Conservation (phyloP, 2,113 vertebrate genomes). For the Nettapus auritus region DNA sequence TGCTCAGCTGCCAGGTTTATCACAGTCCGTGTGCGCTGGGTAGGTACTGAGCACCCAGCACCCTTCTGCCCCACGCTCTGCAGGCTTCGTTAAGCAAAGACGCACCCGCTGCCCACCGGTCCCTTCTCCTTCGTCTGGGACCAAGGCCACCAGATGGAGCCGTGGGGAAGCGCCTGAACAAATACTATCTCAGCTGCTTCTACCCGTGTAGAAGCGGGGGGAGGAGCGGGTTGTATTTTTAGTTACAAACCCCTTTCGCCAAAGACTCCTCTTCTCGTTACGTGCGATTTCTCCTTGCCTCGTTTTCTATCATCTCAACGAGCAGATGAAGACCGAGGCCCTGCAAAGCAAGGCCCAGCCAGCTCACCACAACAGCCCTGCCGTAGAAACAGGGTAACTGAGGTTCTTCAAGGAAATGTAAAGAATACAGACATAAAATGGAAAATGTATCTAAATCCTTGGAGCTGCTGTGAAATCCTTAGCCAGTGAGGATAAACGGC, state of each 20-base stretch:
- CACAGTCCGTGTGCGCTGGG: background rate
- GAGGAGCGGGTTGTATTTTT: accelerated
- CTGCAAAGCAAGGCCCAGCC: background rate
- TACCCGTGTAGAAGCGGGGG: background rate
- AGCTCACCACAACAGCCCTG: background rate
- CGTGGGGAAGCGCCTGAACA: background rate
- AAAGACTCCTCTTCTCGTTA: accelerated
- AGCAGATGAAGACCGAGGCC: background rate
- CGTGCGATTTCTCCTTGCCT: background rate
- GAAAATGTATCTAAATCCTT: background rate
- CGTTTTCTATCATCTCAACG: too few species aligned
- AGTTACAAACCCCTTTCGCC: accelerated
- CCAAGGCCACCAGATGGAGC: background rate
- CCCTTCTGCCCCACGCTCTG: too few species aligned
- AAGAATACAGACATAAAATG: background rate
- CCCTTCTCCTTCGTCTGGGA: too few species aligned
- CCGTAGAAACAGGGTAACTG: background rate
- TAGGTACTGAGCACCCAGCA: too few species aligned
- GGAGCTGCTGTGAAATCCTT: background rate
- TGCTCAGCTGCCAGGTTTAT: too few species aligned
- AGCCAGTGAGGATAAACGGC: background rate
- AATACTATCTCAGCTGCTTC: background rate
- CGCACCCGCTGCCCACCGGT: background rate
- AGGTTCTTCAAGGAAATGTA: background rate
- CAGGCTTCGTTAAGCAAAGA: background rate